Evolutionary conservation across 2,113 vertebrate genomes (phyloP), one percentile per base, ranked within the genome.

Genomic region (Zosterops borbonicus): DNA sequence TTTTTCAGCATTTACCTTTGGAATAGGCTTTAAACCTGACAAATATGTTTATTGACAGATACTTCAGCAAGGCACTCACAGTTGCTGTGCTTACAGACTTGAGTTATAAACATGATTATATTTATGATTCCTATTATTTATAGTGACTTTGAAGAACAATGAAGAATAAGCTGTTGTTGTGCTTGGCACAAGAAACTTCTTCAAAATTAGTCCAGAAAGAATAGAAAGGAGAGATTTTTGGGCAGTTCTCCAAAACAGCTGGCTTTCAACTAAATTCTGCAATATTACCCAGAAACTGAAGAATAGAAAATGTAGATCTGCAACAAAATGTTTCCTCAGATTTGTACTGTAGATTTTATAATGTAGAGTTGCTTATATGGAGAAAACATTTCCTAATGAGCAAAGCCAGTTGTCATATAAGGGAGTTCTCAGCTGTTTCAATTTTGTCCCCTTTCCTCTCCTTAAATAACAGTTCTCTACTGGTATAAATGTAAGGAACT

Each of bases 1-100:
- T 95, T 87, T 90, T 95, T 95, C 69, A 92, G 33, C 29, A 75
- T 91, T 81, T 92, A 47, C 41, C 29, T 79, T 89, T 84, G 70
- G 37, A 96, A 83, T 46, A 88, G 62, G 16, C 58, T 92, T 92
- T 82, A 90, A 95, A 87, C 19, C 5, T 80, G 39, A 93, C n/a
- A 89, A 84, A 82, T 67, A 53, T 22, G 2, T 86, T 77, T 93
- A 81, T 46, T 94, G 87, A 82, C 56, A 91, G 37, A 87, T 41
- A 19, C 24, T 92, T 74, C 64, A 83, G 56, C 63, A 84, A 87
- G 22, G 18, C 24, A 82, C 12, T 39, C 20, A 42, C 11, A 21
- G 53, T 87, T 64, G 65, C 69, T 58, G 20, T 92, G 52, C 35
- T 84, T 91, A 73, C 31, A 77, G 52, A 74, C 21, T 53, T 65